Percentiles rank a stretch among this genome's conserved stretches.
These are phyloP conservation scores for Microcebus tavaratra DNA, from an alignment of 2,113 vertebrate species.

Conservation along the genomic window DNA sequence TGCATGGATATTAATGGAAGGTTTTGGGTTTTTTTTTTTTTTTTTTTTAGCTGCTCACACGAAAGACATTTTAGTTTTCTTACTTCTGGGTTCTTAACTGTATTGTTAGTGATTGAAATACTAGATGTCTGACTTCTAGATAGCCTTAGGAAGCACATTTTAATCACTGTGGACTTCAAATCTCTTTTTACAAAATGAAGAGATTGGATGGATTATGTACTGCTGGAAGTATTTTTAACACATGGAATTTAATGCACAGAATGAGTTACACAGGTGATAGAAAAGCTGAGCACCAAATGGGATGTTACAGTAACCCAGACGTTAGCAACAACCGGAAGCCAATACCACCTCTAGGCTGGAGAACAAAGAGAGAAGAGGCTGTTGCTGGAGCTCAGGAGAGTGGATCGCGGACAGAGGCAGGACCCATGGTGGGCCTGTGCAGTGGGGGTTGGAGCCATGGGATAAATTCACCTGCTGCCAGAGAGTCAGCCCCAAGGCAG, in stretches of 20 bases:
- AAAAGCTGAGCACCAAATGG: background rate
- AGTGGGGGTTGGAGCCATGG: background rate
- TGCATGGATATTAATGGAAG: background rate
- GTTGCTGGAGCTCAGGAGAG: background rate
- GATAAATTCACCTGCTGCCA: background rate
- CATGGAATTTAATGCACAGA: background rate
- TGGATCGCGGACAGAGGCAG: background rate
- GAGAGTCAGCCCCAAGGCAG: background rate
- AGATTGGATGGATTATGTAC: background rate
- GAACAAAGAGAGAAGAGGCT: background rate
- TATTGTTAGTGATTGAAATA: background rate
- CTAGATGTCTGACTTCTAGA: background rate
- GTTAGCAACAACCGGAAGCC: background rate
- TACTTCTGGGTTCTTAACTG: background rate
- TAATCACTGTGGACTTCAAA: background rate
- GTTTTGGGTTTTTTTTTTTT: background rate
- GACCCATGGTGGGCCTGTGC: background rate
- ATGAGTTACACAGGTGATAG: background rate
- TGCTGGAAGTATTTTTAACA: background rate
- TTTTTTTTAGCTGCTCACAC: background rate
- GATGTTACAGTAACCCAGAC: background rate
- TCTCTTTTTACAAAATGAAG: background rate
- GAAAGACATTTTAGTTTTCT: background rate
- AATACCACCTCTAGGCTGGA: background rate
- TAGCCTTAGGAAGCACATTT: background rate